phyloP scores from a whole-genome alignment of 2,888 invertebrate species.

The Drosophila hamatofila region DNA sequence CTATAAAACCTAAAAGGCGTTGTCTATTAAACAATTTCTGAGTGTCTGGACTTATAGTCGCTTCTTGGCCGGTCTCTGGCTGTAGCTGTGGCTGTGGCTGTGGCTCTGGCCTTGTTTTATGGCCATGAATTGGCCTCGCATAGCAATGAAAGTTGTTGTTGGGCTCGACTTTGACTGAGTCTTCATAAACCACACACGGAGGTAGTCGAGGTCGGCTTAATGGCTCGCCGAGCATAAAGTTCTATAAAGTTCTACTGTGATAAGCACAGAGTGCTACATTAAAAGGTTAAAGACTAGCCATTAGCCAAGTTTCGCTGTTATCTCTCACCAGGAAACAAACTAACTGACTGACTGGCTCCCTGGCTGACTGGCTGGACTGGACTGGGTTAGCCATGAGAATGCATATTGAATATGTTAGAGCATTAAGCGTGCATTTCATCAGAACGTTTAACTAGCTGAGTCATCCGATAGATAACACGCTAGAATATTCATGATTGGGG shows the following conservation, averaged over 20 bases:
- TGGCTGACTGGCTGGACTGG: neutral
- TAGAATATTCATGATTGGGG: slow-evolving; percentile 58
- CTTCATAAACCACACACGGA: slow-evolving; percentile 61
- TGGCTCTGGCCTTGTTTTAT: slow-evolving; percentile 47
- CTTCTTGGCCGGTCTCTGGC: slow-evolving; percentile 19
- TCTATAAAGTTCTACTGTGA: slow-evolving; percentile 60
- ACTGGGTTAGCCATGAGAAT: slow-evolving; percentile 48
- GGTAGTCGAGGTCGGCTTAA: slow-evolving; percentile 50
- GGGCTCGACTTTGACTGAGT: slow-evolving; percentile 30
- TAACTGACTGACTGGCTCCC: slow-evolving; percentile 9
- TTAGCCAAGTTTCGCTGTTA: slow-evolving; percentile 73
- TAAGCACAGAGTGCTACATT: slow-evolving; percentile 73
- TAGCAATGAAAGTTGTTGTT: slow-evolving; percentile 53
- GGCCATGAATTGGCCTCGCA: slow-evolving; percentile 56
- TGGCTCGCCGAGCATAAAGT: slow-evolving; percentile 57
- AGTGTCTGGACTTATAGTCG: slow-evolving; percentile 40
- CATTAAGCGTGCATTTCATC: slow-evolving; percentile 54
- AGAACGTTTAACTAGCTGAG: slow-evolving; percentile 70
- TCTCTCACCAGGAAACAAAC: slow-evolving; percentile 44
- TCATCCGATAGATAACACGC: slow-evolving; percentile 58
- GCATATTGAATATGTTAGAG: slow-evolving; percentile 51
- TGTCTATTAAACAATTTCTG: slow-evolving; percentile 71
- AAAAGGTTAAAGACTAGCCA: slow-evolving; percentile 78
- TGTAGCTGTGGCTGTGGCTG: slow-evolving; percentile 29
- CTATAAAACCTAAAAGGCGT: slow-evolving; percentile 71